These are phyloP conservation scores for Ctenopoma multispine DNA, from an alignment of 2,797 vertebrate species.

Conservation along the genomic window DNA sequence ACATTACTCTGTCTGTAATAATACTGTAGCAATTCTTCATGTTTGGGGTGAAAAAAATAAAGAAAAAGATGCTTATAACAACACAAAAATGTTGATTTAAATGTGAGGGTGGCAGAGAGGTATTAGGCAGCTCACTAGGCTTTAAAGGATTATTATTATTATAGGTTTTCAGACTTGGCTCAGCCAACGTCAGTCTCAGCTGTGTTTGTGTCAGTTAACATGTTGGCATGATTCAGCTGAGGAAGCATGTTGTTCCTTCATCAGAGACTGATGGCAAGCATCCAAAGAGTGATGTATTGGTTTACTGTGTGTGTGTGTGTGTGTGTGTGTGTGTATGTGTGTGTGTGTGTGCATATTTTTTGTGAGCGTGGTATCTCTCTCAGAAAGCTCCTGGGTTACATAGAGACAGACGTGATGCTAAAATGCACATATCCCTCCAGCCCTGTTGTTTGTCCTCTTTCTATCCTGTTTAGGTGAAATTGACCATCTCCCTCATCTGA, in stretches of 20 bases:
- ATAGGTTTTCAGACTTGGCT: neutral
- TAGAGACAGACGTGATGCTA: conserved; percentile 25
- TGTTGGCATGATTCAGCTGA: neutral
- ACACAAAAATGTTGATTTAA: neutral
- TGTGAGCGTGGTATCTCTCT: conserved; percentile 3
- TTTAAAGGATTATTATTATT: neutral
- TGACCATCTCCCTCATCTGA: conserved; percentile 45
- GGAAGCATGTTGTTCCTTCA: neutral
- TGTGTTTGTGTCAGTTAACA: conserved; percentile 1
- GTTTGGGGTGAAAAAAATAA: too few relatives aligned
- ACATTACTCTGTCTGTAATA: too few relatives aligned
- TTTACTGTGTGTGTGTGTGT: neutral
- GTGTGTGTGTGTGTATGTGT: too few relatives aligned
- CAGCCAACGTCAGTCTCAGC: neutral
- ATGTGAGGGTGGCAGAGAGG: neutral
- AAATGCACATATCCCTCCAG: conserved; percentile 44
- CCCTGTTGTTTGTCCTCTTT: conserved; percentile 35
- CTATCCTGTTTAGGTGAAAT: conserved; percentile 52
- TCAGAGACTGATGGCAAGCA: neutral
- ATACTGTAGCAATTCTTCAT: too few relatives aligned
- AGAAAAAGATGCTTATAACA: neutral
- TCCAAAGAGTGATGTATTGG: conserved; percentile 5
- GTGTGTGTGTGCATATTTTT: too few relatives aligned
- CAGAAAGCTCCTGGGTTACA: conserved; percentile 26
- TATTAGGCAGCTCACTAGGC: neutral